Percentiles rank a stretch among this genome's conserved stretches.
Conservation (phyloP, 2,888 invertebrate species). For the Cyrtodaria siliqua region DNA sequence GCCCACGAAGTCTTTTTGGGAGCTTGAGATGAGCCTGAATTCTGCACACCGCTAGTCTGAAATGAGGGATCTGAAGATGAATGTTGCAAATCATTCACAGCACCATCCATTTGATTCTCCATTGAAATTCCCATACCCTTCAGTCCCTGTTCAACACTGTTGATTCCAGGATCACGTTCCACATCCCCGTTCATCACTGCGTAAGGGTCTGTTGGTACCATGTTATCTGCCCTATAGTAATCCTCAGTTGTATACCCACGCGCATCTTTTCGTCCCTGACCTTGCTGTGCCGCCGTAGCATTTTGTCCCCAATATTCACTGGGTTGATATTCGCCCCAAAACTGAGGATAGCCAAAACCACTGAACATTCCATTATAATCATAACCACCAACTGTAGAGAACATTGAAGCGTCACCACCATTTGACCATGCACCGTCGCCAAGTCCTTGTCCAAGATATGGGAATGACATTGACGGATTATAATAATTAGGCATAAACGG, state of each 20-base stretch:
- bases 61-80: constrained; percentile 76
- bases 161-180: constrained; percentile 86
- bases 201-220: constrained; percentile 80
- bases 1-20: constrained; percentile 98
- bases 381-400: constrained; percentile 93
- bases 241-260: constrained; percentile 89
- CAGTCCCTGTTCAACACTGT: constrained; percentile 94
- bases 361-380: constrained; percentile 91
- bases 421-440: constrained; percentile 95
- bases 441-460: constrained; percentile 95
- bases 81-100: constrained; percentile 83
- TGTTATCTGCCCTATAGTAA: constrained; percentile 89
- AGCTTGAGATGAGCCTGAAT: constrained; percentile 71
- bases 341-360: constrained; percentile 88
- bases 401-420: constrained; percentile 91
- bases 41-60: constrained; percentile 63
- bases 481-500: constrained; percentile 87
- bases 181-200: constrained; percentile 82
- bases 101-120: constrained; percentile 71
- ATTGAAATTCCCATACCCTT: constrained; percentile 89
- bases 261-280: constrained; percentile 82
- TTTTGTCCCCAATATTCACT: constrained; percentile 91
- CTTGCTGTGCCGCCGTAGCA: constrained; percentile 57
- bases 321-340: constrained; percentile 91
- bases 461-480: constrained; percentile 90